Percentiles rank a stretch among this genome's conserved stretches.
These are phyloP conservation scores for Drosophila percnosoma DNA, from an alignment of 2,888 invertebrate species.

Conservation along the genomic window DNA sequence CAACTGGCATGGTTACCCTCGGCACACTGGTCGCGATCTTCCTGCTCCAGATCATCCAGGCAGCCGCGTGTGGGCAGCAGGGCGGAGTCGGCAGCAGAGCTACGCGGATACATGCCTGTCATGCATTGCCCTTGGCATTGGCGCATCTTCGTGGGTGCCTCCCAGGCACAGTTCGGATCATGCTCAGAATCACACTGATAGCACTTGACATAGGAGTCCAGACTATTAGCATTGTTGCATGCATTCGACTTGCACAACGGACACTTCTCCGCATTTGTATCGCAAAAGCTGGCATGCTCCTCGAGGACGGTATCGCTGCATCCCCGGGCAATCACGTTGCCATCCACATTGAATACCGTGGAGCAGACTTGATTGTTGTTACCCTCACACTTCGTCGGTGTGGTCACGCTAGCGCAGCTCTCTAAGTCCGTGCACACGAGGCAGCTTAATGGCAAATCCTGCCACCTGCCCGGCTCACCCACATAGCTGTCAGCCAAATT, in stretches of 20 bases:
- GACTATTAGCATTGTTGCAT: slow-evolving; percentile 72
- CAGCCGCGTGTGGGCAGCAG: slow-evolving; percentile 78
- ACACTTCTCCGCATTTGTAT: slow-evolving; percentile 64
- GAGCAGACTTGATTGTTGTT: slow-evolving; percentile 79
- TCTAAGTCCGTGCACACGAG: slow-evolving; percentile 58
- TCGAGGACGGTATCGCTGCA: slow-evolving; percentile 72
- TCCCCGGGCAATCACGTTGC: slow-evolving; percentile 73
- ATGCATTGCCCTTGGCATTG: slow-evolving; percentile 78
- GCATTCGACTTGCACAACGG: slow-evolving; percentile 79
- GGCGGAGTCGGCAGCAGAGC: slow-evolving; percentile 65
- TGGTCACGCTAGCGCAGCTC: slow-evolving; percentile 54
- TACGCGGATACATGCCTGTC: slow-evolving; percentile 78
- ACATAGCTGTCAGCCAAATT: slow-evolving; percentile 65
- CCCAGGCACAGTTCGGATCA: slow-evolving; percentile 56
- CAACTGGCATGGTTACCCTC: slow-evolving; percentile 61
- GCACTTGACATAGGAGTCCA: slow-evolving; percentile 71
- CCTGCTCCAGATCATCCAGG: slow-evolving; percentile 77
- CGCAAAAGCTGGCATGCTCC: slow-evolving; percentile 67
- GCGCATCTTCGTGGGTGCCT: slow-evolving; percentile 55
- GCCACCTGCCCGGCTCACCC: slow-evolving; percentile 82
- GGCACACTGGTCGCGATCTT: slow-evolving; percentile 67
- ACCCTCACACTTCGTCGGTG: slow-evolving; percentile 55
- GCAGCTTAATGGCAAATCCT: slow-evolving; percentile 79
- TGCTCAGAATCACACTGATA: slow-evolving; percentile 75
- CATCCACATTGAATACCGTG: slow-evolving; percentile 71